Percentiles rank a stretch among this genome's conserved stretches.
Conservation (phyloP, 1,140 invertebrate species). For the Bombus haemorrhoidalis region DNA sequence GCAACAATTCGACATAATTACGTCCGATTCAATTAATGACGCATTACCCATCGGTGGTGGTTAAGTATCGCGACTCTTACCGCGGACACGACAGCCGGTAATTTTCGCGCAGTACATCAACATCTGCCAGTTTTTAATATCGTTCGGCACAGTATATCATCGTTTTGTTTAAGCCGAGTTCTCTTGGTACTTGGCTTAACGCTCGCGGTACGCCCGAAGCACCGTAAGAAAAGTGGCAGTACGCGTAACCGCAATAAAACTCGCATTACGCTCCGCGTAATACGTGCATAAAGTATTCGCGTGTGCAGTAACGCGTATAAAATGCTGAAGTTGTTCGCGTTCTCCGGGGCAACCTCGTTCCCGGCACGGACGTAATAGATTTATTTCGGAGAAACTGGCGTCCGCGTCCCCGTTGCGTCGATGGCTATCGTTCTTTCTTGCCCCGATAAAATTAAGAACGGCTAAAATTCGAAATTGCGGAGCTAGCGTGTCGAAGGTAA, state of each 20-base stretch:
- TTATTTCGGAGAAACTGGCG: conserved; percentile 43
- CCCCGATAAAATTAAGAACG: conserved; percentile 20
- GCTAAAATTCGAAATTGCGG: conserved; percentile 21
- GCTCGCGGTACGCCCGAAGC: conserved; percentile 38
- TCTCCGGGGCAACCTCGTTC: conserved; percentile 21
- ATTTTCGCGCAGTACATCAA: conserved; percentile 49
- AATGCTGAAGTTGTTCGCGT: conserved; percentile 36
- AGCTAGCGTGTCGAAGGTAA: conserved; percentile 24
- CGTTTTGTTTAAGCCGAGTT: conserved; percentile 43
- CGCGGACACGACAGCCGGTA: conserved; percentile 20
- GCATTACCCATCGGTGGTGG: not conserved
- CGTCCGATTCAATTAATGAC: not conserved
- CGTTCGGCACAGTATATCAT: conserved; percentile 40
- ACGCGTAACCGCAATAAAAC: conserved; percentile 64
- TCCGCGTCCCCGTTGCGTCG: not conserved
- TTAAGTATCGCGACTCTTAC: not conserved
- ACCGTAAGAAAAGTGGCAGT: conserved; percentile 57
- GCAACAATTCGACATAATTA: not conserved
- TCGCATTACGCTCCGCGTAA: conserved; percentile 62
- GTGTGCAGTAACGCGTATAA: conserved; percentile 51
- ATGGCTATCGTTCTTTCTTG: not conserved
- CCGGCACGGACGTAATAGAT: conserved; percentile 44
- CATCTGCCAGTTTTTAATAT: conserved; percentile 42
- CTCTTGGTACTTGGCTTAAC: conserved; percentile 4
- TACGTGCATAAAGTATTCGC: conserved; percentile 59